phyloP scores from a whole-genome alignment of 2,797 vertebrate species.

The Lates japonicus region DNA sequence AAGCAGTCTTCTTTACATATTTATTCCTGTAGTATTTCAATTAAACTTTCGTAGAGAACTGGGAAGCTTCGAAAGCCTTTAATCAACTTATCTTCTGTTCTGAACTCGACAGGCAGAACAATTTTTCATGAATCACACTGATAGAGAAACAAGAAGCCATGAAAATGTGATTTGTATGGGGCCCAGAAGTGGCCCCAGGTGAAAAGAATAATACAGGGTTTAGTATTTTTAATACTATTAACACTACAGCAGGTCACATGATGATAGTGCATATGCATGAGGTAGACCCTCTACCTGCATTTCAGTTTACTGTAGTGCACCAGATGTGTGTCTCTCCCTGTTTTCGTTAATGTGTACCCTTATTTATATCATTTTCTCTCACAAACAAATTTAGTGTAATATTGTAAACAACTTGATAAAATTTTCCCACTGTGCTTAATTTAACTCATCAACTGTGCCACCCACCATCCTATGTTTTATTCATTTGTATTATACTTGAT shows the following conservation, averaged over 20 bases:
- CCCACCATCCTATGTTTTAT: slow-evolving; percentile 4
- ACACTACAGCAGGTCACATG: slow-evolving; percentile 33
- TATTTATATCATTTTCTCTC: slow-evolving; percentile 35
- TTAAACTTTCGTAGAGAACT: slow-evolving; percentile 31
- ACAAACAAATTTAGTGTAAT: slow-evolving; percentile 24
- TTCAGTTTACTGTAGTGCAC: slow-evolving; percentile 1
- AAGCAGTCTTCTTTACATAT: slow-evolving; percentile 4
- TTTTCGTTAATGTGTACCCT: slow-evolving; percentile 13
- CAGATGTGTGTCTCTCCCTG: slow-evolving; percentile 10
- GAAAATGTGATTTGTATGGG: slow-evolving; percentile 68
- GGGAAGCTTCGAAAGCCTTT: slow-evolving; percentile 54
- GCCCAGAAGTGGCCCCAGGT: slow-evolving; percentile 58
- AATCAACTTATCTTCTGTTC: slow-evolving; percentile 67
- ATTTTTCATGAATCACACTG: slow-evolving; percentile 60
- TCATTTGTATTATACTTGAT: not conserved
- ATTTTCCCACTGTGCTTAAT: slow-evolving; percentile 34
- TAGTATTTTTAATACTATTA: slow-evolving; percentile 50
- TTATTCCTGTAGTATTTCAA: slow-evolving; percentile 25
- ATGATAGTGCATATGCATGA: slow-evolving; percentile 44
- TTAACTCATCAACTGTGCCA: slow-evolving; percentile 17
- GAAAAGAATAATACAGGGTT: slow-evolving; percentile 44
- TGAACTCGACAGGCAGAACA: slow-evolving; percentile 58
- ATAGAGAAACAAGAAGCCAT: slow-evolving; percentile 60
- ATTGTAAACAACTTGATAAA: slow-evolving; percentile 44
- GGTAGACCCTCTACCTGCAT: not conserved